Evolutionary conservation across 2,797 vertebrate genomes (phyloP), one percentile per base, ranked within the genome.

Genomic region (Cuniculus paca): DNA sequence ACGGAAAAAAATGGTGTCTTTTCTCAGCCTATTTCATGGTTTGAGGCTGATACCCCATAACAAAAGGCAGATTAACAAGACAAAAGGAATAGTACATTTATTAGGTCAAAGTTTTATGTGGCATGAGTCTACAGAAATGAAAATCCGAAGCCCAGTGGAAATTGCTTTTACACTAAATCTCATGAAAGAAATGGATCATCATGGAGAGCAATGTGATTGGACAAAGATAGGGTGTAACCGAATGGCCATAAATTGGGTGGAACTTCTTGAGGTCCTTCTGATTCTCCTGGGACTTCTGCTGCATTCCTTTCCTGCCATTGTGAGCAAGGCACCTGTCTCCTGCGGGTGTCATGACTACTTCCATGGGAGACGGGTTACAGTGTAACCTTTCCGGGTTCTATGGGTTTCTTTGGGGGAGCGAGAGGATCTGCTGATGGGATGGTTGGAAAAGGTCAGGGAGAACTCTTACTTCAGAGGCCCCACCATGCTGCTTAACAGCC

Each of bases 401-500:
- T 2, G 4, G 22, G 4, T 61, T 50, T 16, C 54, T 83, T 50
- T 22, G 34, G 0, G 34, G 16, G 3, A 48, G 9, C 7, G 17
- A 45, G 1, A 0, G 28, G 34, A 6, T 1, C 13, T 12, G 7
- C 6, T 12, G 50, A 39, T 2, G 19, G 0, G 24, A 26, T 2
- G 22, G 11, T n/a, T 1, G 34, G 42, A 58, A 48, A 22, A 48
- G 14, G 20, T 28, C 20, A 48, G 39, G n/a, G 24, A 65, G 52
- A 82, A 28, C 11, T 78, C 28, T 45, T 70, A 26, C 3, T 70
- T 68, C 28, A 19, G 31, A 12, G 14, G 36, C 0, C 31, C 39
- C 28, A 65, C 22, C n/a, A n/a, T n/a, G n/a, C n/a, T n/a, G n/a
- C n/a, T n/a, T n/a, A n/a, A n/a, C n/a, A n/a, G n/a, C n/a, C n/a